Percentiles rank a stretch among this genome's conserved stretches.
These are phyloP conservation scores for Drosophila varians DNA, from an alignment of 1,140 invertebrate species.

Conservation along the genomic window DNA sequence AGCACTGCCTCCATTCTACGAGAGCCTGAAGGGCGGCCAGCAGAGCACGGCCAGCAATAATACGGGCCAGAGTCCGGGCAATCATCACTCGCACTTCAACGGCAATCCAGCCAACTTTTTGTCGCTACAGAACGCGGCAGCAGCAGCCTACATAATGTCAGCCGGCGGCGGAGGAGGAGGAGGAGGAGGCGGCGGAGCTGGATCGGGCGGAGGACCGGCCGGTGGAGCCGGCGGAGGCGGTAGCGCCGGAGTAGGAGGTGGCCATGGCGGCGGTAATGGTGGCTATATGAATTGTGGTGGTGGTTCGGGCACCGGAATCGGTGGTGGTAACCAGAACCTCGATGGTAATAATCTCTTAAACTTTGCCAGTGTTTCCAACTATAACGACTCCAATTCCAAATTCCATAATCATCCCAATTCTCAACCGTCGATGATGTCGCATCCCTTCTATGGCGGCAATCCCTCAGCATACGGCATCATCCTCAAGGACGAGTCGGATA, in stretches of 20 bases:
- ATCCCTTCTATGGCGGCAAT: constrained; percentile 89
- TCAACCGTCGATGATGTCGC: constrained; percentile 79
- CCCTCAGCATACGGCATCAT: constrained; percentile 91
- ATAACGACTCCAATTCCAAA: constrained; percentile 74
- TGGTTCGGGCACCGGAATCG: constrained; percentile 1
- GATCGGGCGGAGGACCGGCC: constrained; percentile 6
- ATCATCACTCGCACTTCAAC: constrained; percentile 27
- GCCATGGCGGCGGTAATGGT: constrained; percentile 8
- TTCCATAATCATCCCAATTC: constrained; percentile 81
- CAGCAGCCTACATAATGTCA: constrained; percentile 76
- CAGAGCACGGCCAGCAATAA: constrained; percentile 67
- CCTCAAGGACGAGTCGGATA: constrained; percentile 90
- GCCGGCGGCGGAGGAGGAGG: constrained; percentile 35
- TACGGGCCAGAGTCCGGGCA: constrained; percentile 13
- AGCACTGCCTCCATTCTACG: constrained; percentile 92
- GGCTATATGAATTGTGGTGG: constrained; percentile 39
- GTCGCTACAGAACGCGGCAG: constrained; percentile 83
- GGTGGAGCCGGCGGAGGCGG: constrained; percentile 4
- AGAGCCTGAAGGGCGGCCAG: constrained; percentile 91
- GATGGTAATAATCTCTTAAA: constrained; percentile 78
- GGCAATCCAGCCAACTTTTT: constrained; percentile 87
- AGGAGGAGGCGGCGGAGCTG: constrained; percentile 10
- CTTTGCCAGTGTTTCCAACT: constrained; percentile 74
- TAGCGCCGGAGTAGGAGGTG: constrained; percentile 11
- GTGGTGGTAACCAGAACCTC: constrained; percentile 24